These are phyloP conservation scores for Myotis davidii DNA, from an alignment of 2,113 vertebrate genomes.

Conservation along the genomic window DNA sequence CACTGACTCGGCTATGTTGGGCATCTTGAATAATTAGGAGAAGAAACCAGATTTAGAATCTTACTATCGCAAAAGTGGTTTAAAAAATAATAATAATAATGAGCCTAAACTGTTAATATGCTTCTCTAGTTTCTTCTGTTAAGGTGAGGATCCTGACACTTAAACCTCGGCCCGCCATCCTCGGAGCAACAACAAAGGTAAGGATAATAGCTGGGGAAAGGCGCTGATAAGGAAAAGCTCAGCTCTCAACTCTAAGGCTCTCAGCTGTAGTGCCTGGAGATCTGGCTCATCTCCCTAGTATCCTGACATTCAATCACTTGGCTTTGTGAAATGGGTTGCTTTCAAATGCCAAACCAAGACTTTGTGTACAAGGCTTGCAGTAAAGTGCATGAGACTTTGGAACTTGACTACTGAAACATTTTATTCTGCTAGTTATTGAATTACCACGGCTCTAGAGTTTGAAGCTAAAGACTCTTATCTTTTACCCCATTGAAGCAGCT, in stretches of 20 bases:
- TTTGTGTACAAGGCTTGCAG: background rate
- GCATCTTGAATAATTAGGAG: background rate
- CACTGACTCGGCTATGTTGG: background rate
- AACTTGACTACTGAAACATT: background rate
- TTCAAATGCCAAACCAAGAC: constrained; percentile 2
- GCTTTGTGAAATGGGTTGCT: background rate
- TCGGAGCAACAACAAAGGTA: constrained; percentile 8
- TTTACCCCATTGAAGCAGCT: background rate
- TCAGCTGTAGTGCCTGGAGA: background rate
- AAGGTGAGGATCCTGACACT: background rate
- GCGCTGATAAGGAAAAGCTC: background rate
- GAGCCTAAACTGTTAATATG: background rate
- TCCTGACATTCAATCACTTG: background rate
- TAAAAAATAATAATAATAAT: background rate
- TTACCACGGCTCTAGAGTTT: background rate
- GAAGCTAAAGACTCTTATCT: background rate
- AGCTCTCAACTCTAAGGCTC: background rate
- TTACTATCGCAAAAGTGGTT: background rate
- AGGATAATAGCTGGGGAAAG: background rate
- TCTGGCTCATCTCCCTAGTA: background rate
- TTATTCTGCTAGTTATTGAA: background rate
- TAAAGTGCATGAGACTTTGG: background rate
- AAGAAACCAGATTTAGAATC: background rate
- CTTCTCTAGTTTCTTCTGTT: background rate
- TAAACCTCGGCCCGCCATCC: background rate